These are phyloP conservation scores for Stichopus chloronotus DNA, from an alignment of 35 echinoderm and acorn worm genomes.

Conservation along the genomic window DNA sequence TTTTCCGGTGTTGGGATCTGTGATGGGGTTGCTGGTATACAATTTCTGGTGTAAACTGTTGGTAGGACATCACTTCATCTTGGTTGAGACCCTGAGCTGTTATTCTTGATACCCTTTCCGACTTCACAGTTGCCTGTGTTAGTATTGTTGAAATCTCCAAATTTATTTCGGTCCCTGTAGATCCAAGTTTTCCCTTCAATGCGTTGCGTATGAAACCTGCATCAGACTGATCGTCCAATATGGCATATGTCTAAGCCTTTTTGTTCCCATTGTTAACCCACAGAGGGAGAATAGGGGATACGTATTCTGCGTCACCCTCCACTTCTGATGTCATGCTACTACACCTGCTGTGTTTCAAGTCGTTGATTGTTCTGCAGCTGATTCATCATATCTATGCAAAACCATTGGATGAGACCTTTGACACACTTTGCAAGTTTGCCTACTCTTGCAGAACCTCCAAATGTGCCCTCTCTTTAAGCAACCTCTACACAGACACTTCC, in stretches of 20 bases:
- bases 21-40: slow-evolving; percentile 28
- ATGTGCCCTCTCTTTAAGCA: slow-evolving; percentile 57
- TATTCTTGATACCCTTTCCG: slow-evolving; percentile 58
- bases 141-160: slow-evolving; percentile 44
- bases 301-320: slow-evolving; percentile 41
- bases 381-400: slow-evolving; percentile 57
- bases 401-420: slow-evolving; percentile 45
- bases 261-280: slow-evolving; percentile 1
- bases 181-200: slow-evolving; percentile 37
- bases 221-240: slow-evolving; percentile 40
- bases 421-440: slow-evolving; percentile 31
- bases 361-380: not conserved
- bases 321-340: not conserved
- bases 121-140: slow-evolving; percentile 15
- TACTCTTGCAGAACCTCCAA: slow-evolving; percentile 11
- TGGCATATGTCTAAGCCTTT: slow-evolving; percentile 12
- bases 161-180: slow-evolving; percentile 27
- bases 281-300: slow-evolving; percentile 24
- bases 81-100: slow-evolving; percentile 53
- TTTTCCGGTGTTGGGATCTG: slow-evolving; percentile 64
- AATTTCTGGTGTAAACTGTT: slow-evolving; percentile 52
- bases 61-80: slow-evolving; percentile 49
- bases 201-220: slow-evolving; percentile 18
- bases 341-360: not conserved
- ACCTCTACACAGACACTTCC: slow-evolving; percentile 19